Evolutionary conservation across 2,113 vertebrate species (phyloP).

Genomic region (Atlantisia rogersi): DNA sequence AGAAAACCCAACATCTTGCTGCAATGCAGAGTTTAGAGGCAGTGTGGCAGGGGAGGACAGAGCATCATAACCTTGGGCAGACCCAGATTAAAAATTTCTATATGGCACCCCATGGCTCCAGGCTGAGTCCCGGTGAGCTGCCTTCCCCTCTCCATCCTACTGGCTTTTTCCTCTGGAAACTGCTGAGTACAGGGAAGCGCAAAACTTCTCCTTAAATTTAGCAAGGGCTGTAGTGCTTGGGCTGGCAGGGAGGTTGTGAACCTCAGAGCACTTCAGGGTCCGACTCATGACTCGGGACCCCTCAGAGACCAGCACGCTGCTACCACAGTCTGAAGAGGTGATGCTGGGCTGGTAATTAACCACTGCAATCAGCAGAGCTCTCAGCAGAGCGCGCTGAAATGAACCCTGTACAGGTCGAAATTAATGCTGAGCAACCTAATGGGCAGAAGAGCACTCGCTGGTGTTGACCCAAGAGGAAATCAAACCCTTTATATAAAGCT

Average conservation of each 20-base stretch:
- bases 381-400: neutral
- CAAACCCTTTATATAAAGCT: neutral
- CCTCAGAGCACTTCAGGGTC: neutral
- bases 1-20: slow-evolving; percentile 22
- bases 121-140: neutral
- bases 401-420: slow-evolving; percentile 36
- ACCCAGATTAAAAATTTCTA: neutral
- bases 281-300: neutral
- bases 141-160: neutral
- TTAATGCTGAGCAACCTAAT: slow-evolving; percentile 1
- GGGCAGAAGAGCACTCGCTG: neutral
- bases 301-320: neutral
- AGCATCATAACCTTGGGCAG: slow-evolving; percentile 20
- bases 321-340: neutral
- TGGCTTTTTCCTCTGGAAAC: neutral
- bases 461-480: slow-evolving; percentile 22
- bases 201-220: neutral
- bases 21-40: slow-evolving; percentile 55
- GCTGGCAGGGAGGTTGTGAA: fast-evolving
- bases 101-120: neutral
- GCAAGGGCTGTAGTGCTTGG: fast-evolving
- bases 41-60: neutral
- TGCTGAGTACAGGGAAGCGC: slow-evolving; percentile 17
- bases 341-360: slow-evolving; percentile 33
- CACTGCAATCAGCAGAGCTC: slow-evolving; percentile 30